Conservation (phyloP, 2,113 vertebrate genomes). For the Forbesichthys papilliferus region DNA sequence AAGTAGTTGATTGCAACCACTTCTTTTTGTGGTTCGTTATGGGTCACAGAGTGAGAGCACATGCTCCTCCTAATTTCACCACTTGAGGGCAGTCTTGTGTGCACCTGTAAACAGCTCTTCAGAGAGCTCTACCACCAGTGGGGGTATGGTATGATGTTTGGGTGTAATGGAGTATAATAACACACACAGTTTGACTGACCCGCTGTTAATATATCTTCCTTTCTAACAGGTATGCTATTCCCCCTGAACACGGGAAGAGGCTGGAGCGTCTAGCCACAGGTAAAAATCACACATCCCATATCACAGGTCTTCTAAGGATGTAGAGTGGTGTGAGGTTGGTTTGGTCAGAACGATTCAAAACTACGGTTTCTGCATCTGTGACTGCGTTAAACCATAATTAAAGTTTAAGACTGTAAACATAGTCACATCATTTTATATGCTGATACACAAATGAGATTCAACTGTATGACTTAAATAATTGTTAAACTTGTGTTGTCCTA, state of each 20-base stretch:
- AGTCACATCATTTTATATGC: neutral
- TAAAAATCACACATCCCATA: slow-evolving; percentile 51
- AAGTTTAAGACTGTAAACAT: neutral
- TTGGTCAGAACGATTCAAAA: slow-evolving; percentile 29
- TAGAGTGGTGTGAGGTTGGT: neutral
- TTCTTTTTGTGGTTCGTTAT: too few species aligned
- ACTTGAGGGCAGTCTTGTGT: slow-evolving; percentile 67
- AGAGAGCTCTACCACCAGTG: neutral
- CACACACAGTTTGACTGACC: slow-evolving; percentile 15
- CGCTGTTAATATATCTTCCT: slow-evolving; percentile 25
- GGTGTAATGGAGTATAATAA: slow-evolving; percentile 13
- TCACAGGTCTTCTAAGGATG: neutral
- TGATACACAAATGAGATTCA: too few species aligned
- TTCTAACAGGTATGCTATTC: slow-evolving; percentile 89
- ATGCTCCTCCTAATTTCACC: slow-evolving; percentile 19
- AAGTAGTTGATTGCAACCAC: too few species aligned
- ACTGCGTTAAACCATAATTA: slow-evolving; percentile 27
- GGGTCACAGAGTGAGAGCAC: neutral
- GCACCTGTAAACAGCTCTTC: slow-evolving; percentile 11
- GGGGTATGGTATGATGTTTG: neutral
- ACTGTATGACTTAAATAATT: too few species aligned
- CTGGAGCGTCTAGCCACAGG: slow-evolving; percentile 95
- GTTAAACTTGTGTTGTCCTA: neutral
- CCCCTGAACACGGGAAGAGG: slow-evolving; percentile 93
- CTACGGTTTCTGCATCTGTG: slow-evolving; percentile 13